phyloP scores from a whole-genome alignment of 2,888 invertebrate genomes.

The Nasonovia ribisnigri region DNA sequence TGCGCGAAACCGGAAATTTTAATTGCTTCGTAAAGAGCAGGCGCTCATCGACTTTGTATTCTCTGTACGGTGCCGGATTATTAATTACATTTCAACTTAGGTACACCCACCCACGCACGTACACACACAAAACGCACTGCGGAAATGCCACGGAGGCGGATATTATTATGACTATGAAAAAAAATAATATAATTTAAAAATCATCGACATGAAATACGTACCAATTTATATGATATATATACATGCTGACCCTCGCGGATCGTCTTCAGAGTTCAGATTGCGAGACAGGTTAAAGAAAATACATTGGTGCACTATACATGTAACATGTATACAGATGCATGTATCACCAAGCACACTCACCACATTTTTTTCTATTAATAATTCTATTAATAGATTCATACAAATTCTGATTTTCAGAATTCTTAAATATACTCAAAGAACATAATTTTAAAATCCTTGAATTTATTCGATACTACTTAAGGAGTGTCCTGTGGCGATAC shows the following conservation, averaged over 20 bases:
- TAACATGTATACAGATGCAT: too few relatives aligned
- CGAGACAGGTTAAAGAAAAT: background rate
- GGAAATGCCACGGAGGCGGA: background rate
- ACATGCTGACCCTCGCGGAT: background rate
- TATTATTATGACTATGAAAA: background rate
- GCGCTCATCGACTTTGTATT: background rate
- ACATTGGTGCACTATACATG: background rate
- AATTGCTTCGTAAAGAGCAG: constrained; percentile 15
- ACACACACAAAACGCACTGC: background rate
- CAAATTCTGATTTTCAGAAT: too few relatives aligned
- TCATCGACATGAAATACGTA: background rate
- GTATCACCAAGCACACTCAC: too few relatives aligned
- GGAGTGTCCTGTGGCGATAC: too few relatives aligned
- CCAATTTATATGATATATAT: background rate
- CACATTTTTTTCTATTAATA: too few relatives aligned
- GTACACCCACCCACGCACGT: constrained; percentile 13
- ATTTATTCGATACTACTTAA: too few relatives aligned
- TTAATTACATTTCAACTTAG: constrained; percentile 27
- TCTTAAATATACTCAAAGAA: too few relatives aligned
- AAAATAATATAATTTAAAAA: background rate
- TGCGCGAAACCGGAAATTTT: constrained; percentile 50
- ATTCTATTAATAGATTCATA: too few relatives aligned
- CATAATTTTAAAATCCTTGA: too few relatives aligned
- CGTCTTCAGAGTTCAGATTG: background rate
- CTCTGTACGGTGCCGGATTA: constrained; percentile 2